Percentiles rank a stretch among this genome's conserved stretches.
Evolutionary conservation across 2,797 vertebrate genomes (phyloP).

Genomic region (Muscicapa striata): DNA sequence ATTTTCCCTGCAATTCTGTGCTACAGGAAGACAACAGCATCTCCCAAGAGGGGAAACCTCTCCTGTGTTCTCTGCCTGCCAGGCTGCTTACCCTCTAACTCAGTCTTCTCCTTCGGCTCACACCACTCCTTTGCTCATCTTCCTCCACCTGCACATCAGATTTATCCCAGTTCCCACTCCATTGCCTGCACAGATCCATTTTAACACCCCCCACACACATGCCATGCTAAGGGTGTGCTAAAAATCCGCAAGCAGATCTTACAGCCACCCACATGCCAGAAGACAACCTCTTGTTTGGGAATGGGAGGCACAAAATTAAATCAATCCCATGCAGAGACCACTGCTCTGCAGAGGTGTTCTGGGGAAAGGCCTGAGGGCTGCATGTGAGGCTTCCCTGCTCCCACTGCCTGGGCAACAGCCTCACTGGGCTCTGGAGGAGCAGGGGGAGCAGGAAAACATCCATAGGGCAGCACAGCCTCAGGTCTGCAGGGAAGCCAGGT

Average conservation of each 20-base stretch:
- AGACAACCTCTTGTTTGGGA: slow-evolving; percentile 58
- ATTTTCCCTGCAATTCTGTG: background rate
- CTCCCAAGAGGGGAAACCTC: background rate
- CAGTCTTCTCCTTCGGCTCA: background rate
- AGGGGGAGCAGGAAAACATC: background rate
- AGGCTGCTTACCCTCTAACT: background rate
- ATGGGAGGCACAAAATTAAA: slow-evolving; percentile 16
- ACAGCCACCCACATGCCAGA: slow-evolving; percentile 60
- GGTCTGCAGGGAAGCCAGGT: background rate
- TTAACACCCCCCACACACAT: slow-evolving; percentile 63
- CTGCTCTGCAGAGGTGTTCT: slow-evolving; percentile 24
- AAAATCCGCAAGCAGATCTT: slow-evolving; percentile 48
- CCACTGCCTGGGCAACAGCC: background rate
- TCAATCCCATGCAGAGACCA: background rate
- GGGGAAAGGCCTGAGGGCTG: background rate
- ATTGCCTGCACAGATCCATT: slow-evolving; percentile 39
- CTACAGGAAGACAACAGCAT: background rate
- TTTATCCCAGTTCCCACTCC: slow-evolving; percentile 27
- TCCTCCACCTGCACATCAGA: slow-evolving; percentile 19
- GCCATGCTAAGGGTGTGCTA: slow-evolving; percentile 45
- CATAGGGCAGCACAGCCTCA: background rate
- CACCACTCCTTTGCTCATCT: slow-evolving; percentile 23
- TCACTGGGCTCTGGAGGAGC: background rate
- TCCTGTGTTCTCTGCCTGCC: background rate
- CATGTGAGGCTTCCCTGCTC: background rate